These are phyloP conservation scores for Lutraria rhynchaena DNA, from an alignment of 1,140 invertebrate genomes.

Conservation along the genomic window DNA sequence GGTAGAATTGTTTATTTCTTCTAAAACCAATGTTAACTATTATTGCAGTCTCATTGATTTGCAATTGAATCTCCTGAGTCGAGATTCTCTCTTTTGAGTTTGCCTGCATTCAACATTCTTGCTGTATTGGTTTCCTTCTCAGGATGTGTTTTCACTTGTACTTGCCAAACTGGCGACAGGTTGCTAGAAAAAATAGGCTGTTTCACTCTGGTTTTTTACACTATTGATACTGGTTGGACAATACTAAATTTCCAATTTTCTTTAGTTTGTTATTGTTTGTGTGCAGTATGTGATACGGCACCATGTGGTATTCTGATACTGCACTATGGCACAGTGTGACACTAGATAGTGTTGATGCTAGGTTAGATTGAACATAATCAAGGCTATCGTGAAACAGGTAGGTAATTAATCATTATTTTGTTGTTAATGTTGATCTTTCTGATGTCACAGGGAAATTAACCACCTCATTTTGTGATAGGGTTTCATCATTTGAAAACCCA, in stretches of 20 bases:
- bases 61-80: constrained; percentile 8
- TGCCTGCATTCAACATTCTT: constrained; percentile 4
- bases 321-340: neutral
- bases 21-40: constrained; percentile 39
- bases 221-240: constrained; percentile 9
- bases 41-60: constrained; percentile 29
- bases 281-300: constrained; percentile 30
- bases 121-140: constrained; percentile 21
- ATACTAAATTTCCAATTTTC: neutral
- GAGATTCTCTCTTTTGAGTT: too few relatives aligned
- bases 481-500: constrained; percentile 23
- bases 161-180: constrained; percentile 19
- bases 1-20: constrained; percentile 40
- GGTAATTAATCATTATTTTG: constrained; percentile 39
- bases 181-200: constrained; percentile 20
- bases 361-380: neutral
- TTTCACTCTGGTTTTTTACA: neutral
- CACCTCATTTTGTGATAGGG: constrained; percentile 1
- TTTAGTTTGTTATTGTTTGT: constrained; percentile 22
- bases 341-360: constrained; percentile 10
- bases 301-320: too few relatives aligned
- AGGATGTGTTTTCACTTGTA: constrained; percentile 24
- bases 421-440: constrained; percentile 22
- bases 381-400: constrained; percentile 26
- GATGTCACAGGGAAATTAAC: constrained; percentile 10